These are phyloP conservation scores for Aspiorhynchus laticeps DNA, from an alignment of 2,113 vertebrate genomes.

Conservation along the genomic window DNA sequence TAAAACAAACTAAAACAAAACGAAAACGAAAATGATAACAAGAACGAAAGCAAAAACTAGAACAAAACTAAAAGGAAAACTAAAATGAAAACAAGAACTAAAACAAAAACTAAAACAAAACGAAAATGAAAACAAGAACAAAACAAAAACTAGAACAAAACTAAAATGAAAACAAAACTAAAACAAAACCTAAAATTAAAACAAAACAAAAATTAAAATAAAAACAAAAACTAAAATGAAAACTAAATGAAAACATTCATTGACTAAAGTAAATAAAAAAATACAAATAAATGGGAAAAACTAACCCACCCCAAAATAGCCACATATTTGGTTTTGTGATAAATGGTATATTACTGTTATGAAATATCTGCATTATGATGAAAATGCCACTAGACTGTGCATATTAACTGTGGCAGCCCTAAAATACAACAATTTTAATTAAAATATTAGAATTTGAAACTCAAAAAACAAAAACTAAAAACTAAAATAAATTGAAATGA, in stretches of 20 bases:
- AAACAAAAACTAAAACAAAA: neutral
- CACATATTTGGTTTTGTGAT: neutral
- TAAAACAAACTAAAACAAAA: neutral
- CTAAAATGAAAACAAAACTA: neutral
- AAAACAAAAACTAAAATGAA: neutral
- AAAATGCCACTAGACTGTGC: neutral
- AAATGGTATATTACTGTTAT: neutral
- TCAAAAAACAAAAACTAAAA: neutral
- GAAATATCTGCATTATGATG: neutral
- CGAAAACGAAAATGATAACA: neutral
- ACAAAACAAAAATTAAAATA: too few species aligned
- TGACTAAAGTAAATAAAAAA: neutral
- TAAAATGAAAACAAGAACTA: neutral
- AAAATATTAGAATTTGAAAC: neutral
- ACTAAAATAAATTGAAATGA: neutral
- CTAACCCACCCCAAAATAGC: neutral
- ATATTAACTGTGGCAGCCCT: too few species aligned
- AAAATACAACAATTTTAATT: neutral
- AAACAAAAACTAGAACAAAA: neutral
- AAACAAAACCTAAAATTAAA: neutral
- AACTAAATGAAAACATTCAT: neutral
- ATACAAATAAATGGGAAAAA: neutral
- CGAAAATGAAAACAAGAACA: too few species aligned
- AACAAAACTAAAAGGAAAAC: neutral
- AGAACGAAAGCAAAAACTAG: neutral